A percentile compares a stretch with the other conserved stretches of the same genome.
These are phyloP conservation scores for Eulemur mongoz DNA, from an alignment of 2,797 vertebrate species.

Conservation along the genomic window DNA sequence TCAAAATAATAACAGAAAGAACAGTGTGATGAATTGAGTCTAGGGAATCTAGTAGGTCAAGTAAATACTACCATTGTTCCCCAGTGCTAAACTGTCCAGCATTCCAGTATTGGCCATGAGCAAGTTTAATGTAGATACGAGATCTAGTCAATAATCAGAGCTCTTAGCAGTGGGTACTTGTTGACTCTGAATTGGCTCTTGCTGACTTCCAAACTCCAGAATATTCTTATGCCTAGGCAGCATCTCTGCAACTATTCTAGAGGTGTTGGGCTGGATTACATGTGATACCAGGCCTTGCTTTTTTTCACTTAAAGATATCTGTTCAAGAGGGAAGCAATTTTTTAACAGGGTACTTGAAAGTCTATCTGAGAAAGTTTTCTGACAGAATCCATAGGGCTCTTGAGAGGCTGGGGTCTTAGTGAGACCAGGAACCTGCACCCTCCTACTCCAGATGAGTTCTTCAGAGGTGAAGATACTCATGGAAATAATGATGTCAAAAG, in stretches of 20 bases:
- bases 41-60: constrained; percentile 13
- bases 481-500: not conserved
- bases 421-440: not conserved
- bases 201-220: not conserved
- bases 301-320: too few relatives aligned
- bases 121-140: not conserved
- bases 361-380: not conserved
- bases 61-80: not conserved
- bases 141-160: not conserved
- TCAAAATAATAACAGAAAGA: constrained; percentile 20
- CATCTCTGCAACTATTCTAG: not conserved
- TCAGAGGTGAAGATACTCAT: not conserved
- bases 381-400: not conserved
- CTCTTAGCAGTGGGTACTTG: not conserved
- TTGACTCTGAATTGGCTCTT: not conserved
- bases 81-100: not conserved
- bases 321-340: not conserved
- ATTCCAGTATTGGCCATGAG: not conserved
- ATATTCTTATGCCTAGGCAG: not conserved
- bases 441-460: not conserved
- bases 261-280: not conserved
- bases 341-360: not conserved
- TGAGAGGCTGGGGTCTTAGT: not conserved
- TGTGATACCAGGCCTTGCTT: not conserved
- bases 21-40: not conserved